A percentile compares a stretch with the other conserved stretches of the same genome.
phyloP scores from a whole-genome alignment of 2,797 vertebrate species.

The Poecilia wingei region DNA sequence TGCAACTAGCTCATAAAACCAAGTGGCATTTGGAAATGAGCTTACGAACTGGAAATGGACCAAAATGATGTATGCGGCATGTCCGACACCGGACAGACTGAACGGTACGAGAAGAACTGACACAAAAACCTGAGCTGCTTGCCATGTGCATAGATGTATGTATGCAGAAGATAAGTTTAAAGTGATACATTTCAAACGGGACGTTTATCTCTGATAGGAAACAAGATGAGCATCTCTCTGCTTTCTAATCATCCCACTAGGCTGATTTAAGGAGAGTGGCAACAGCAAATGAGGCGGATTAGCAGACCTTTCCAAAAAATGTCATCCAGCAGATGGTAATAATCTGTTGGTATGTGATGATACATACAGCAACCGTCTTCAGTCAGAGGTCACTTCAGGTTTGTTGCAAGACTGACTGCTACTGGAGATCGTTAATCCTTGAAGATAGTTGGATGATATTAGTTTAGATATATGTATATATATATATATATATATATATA shows the following conservation, averaged over 20 bases:
- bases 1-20: conserved; percentile 4
- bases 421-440: background rate
- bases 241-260: no score
- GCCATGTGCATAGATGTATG: background rate
- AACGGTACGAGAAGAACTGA: background rate
- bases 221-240: background rate
- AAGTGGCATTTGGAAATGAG: conserved; percentile 20
- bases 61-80: conserved; percentile 3
- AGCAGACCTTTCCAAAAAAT: background rate
- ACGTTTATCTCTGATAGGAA: background rate
- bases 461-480: no score
- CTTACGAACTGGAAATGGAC: conserved; percentile 6
- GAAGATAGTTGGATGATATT: no score
- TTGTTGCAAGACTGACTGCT: background rate
- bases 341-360: no score
- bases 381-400: background rate
- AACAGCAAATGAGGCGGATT: conserved; percentile 1
- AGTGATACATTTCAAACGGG: background rate
- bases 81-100: background rate
- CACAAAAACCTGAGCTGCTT: background rate
- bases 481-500: background rate
- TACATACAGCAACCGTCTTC: background rate
- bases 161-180: background rate
- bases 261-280: background rate
- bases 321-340: background rate